Base-by-base conservation (phyloP, 1,140 invertebrate species). In the Heliothis subflexa region DNA sequence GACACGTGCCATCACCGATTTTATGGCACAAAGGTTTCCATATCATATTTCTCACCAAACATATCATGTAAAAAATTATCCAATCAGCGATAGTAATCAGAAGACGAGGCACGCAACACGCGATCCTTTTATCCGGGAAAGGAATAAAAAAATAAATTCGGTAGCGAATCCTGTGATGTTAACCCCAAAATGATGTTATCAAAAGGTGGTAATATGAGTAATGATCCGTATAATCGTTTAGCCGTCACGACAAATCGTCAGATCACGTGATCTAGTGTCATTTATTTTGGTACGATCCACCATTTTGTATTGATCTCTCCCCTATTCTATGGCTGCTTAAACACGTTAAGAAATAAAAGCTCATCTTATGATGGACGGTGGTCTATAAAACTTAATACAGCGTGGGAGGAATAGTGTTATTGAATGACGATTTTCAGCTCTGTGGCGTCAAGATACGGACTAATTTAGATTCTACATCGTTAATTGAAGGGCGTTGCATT, bases 201-300 rank as follows among this genome's bases (percentile, higher is more conserved):
- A 89, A 68, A 87, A 91, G 91, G 90, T 92, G 91, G 89, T 89
- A 91, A 92, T 88, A 93, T 93, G 89, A 93, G 85, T 89, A 92
- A 93, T 93, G 90, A 89, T 85, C 80, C 86, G 80, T 82, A 80
- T 92, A 91, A 92, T 92, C 88, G 91, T 86, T 93, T 88, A 88
- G 88, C 86, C 87, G 89, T 91, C 85, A 90, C 89, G 89, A 92
- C 90, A 92, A 93, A 93, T 92, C 82, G 86, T 85, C 87, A 79
- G 78, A 91, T 93, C 86, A 90, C 90, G 90, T 93, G 91, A 91
- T 83, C 82, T 57, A 78, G 61, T 79, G 81, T 80, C 86, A 93
- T 93, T 91, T 90, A 90, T 91, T 85, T 85, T 68, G 52, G 14
- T 80, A 77, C 55, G 16, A 68, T 81, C 45, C 79, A 81, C 90